Base-by-base conservation (phyloP, 2,113 vertebrate species). In the Myiozetetes cayanensis region DNA sequence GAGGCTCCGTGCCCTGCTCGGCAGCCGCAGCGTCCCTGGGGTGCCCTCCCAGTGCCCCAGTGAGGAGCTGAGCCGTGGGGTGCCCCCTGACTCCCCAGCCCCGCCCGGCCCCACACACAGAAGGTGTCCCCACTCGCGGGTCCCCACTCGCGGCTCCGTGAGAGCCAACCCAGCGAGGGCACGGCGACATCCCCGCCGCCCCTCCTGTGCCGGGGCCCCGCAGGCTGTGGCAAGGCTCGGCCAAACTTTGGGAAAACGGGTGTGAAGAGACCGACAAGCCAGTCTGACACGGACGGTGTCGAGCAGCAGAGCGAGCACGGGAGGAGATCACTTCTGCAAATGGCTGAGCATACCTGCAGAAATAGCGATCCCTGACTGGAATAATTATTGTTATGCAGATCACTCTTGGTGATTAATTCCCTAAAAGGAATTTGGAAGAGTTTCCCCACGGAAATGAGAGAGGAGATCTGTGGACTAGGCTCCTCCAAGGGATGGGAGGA, bases 231-330 rank as follows among this genome's bases (percentile, higher is more conserved):
- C 37, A 10, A 25, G 13, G 3, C 31, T 16, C 35, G 1, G 4
- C 1, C n/a, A 1, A 18, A 8, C 12, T 28, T 4, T 4, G 44
- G 78, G 19, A 27, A 22, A 35, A 9, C 27, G 3, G 33, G 5
- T 1, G 2, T 1, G 46, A 18, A 3, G 18, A 23, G 49, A 9
- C 22, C 55, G 5, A 2, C 35, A 1, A 28, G 23, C 11, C 79
- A 1, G 10, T 7, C 12, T 12, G 44, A 4, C 19, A 44, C 0
- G 56, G 55, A 3, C 14, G 7, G 25, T 1, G 46, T 31, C 35
- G 14, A 30, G 55, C 55, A 10, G 80, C 46, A 31, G 33, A 31
- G 56, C 8, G 24, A 3, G 35, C 53, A 2, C 18, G 22, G 84
- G 35, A 1, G 0, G 50, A 14, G 25, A 67, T 23, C 4, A 3